Base-by-base conservation (phyloP, 2,888 invertebrate genomes). In the Mystacides longicornis region DNA sequence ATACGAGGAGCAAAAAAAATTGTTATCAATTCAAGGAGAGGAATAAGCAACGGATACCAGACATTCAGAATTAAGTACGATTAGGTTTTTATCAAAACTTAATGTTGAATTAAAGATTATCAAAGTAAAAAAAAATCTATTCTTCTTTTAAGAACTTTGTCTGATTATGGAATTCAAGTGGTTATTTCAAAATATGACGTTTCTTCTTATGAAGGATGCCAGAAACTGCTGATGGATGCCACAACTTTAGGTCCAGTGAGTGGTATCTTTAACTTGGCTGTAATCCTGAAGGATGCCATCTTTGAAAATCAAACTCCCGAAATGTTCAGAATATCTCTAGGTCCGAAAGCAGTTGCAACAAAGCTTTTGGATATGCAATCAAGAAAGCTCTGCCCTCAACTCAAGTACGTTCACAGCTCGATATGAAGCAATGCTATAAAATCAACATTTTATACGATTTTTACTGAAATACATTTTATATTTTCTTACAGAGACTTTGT, bases 241-340 rank as follows among this genome's bases (percentile, higher is more conserved):
- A 71, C 71, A 27, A 62, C 75, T 1, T 67, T 87, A 62, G 90
- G 85, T 1, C 81, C 82, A 1, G 81, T 95, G 14, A 87, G 86
- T 21, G 93, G 87, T 19, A 85, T 96, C 50, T 95, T 94, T 73
- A 93, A 96, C 69, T 75, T 95, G 59, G 95, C 95, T 3, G 92
- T 92, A 64, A 81, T 85, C 1, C 69, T 93, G 5, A 80, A 79
- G 59, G 93, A 93, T 66, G 82, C 81, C 0, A 71, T 90, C 46
- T 82, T 93, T 68, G 82, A 85, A 64, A 91, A 92, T 67, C 90
- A n/a, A n/a, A n/a, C n/a, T n/a, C n/a, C n/a, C n/a, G n/a, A n/a
- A n/a, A n/a, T n/a, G n/a, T n/a, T n/a, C n/a, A n/a, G n/a, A n/a
- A n/a, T n/a, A n/a, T n/a, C n/a, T n/a, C n/a, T n/a, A n/a, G n/a